Evolutionary conservation across 2,113 vertebrate genomes (phyloP), one percentile per base, ranked within the genome.

Genomic region (Mesembrinibis cayennensis): DNA sequence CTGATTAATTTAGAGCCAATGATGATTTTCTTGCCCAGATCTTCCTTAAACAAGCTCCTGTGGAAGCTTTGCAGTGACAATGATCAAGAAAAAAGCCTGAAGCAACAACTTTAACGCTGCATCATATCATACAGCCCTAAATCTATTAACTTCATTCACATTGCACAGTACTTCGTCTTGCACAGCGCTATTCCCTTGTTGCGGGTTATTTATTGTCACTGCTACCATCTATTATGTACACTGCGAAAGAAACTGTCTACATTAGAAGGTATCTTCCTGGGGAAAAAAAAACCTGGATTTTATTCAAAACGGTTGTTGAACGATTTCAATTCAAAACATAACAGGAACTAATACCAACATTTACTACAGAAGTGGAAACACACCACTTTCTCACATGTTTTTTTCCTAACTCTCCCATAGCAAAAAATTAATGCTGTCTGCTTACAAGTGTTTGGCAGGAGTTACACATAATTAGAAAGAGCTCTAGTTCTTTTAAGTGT

Each of bases 371-470:
- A 88, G 67, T 67, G 55, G 49, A 88, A 96, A 92, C 71, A 52
- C 9, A 36, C 23, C 59, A 74, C 76, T 93, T 94, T 73, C 74
- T 79, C 82, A 84, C 40, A 14, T 74, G 11, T 3, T 36, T 91
- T 44, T 83, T 84, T 79, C 4, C 74, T 88, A 65, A 73, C 50
- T 67, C 74, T 91, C 49, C 32, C 71, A 52, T 2, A 78, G 71
- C 73, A 88, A 94, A 84, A 83, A 86, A 88, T 23, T 56, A 93
- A 52, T 67, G 42, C 65, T 90, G 71, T 74, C 90, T 93, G 58
- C 93, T 90, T 94, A 80, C 74, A 96, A 86, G 82, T 67, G 67
- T 83, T 93, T 90, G 82, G 85, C 90, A 89, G 55, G 55, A 90
- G 38, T 74, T 58, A 47, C 38, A 89, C 50, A 25, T 77, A 73